Evolutionary conservation across 2,888 invertebrate genomes (phyloP).

Genomic region (Diploptera punctata): DNA sequence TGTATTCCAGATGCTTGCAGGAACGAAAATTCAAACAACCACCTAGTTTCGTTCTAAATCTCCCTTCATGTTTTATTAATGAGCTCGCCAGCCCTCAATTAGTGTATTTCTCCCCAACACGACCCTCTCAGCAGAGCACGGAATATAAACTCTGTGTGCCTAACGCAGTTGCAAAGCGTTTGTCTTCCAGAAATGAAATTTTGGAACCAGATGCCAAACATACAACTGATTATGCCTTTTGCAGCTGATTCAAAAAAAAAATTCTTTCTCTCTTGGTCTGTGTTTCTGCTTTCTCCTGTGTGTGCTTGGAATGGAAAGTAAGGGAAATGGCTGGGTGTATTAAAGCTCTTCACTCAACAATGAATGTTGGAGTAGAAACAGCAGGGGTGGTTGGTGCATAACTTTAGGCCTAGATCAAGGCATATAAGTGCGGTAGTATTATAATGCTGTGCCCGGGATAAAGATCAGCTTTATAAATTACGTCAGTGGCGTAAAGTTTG

Average conservation of each 20-base stretch:
- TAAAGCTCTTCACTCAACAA: background rate
- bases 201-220: constrained; percentile 7
- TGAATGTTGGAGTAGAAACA: background rate
- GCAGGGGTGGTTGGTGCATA: background rate
- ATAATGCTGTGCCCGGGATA: background rate
- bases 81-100: constrained; percentile 32
- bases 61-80: constrained; percentile 37
- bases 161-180: background rate
- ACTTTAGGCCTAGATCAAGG: background rate
- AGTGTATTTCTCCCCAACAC: constrained; percentile 19
- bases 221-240: constrained; percentile 1
- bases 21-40: constrained; percentile 9
- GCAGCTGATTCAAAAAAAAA: constrained; percentile 1
- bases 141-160: background rate
- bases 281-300: background rate
- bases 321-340: background rate
- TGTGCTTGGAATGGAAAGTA: background rate
- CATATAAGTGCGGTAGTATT: background rate
- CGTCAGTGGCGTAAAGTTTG: background rate
- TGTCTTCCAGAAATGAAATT: constrained; percentile 10
- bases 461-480: background rate
- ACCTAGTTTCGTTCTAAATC: background rate
- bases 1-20: background rate
- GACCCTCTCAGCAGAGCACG: background rate
- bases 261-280: background rate